Conservation (phyloP, 2,113 vertebrate species). For the Aptenodytes patagonicus region DNA sequence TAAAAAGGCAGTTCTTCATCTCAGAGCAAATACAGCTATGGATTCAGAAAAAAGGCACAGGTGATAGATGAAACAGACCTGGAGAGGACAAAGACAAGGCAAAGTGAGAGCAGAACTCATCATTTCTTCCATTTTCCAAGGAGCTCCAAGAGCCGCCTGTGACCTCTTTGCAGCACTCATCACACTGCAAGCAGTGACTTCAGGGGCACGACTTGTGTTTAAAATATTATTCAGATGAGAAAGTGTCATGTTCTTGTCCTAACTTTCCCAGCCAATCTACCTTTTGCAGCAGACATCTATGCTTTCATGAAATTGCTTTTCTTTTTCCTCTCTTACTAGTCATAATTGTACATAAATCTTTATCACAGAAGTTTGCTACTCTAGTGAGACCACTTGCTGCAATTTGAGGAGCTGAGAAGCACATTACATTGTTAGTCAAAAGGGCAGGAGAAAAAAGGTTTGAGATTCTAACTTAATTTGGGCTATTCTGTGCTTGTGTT, state of each 20-base stretch:
- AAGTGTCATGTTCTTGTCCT: background rate
- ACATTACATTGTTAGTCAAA: constrained; percentile 28
- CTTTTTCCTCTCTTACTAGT: background rate
- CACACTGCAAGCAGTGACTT: background rate
- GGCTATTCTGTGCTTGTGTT: background rate
- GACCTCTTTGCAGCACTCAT: background rate
- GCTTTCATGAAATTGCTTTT: background rate
- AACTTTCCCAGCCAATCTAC: background rate
- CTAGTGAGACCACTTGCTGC: constrained; percentile 7
- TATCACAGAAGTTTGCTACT: background rate
- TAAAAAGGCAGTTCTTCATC: background rate
- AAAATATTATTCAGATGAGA: background rate
- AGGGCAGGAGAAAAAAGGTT: constrained; percentile 4
- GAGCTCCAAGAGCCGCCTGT: background rate
- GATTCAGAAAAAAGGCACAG: background rate
- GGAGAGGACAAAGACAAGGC: background rate
- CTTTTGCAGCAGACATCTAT: background rate
- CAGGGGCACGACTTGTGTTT: background rate
- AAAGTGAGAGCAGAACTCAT: background rate
- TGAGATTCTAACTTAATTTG: constrained; percentile 45
- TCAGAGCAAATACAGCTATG: background rate
- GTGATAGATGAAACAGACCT: background rate
- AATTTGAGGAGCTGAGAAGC: constrained; percentile 9
- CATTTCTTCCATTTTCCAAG: background rate
- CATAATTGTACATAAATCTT: constrained; percentile 19